Evolutionary conservation across 1,140 invertebrate genomes (phyloP).

Genomic region (Ruditapes philippinarum): DNA sequence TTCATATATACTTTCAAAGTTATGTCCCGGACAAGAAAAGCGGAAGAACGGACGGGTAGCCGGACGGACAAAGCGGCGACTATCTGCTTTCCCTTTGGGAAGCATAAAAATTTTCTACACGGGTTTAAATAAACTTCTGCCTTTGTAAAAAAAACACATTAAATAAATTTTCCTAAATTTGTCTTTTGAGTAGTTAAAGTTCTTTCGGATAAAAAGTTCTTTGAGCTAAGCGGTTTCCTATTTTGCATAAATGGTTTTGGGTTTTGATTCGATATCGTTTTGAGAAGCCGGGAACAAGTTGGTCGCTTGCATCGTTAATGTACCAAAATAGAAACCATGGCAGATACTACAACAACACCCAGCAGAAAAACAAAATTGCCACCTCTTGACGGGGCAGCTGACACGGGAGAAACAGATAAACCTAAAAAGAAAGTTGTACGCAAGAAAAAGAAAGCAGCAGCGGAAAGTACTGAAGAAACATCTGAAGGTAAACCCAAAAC

Average conservation of each 20-base stretch:
- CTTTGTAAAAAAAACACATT: too few relatives aligned
- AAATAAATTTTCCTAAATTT: too few relatives aligned
- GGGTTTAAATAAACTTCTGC: too few relatives aligned
- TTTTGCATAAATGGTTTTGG: background rate
- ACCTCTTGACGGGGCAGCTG: constrained; percentile 62
- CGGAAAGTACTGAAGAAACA: constrained; percentile 44
- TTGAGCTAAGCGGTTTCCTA: background rate
- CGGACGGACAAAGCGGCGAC: too few relatives aligned
- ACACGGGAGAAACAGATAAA: constrained; percentile 52
- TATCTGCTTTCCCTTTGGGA: too few relatives aligned
- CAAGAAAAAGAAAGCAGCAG: constrained; percentile 76
- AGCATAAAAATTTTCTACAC: too few relatives aligned
- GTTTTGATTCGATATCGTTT: too few relatives aligned
- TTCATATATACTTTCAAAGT: too few relatives aligned
- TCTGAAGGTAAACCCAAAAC: constrained; percentile 52
- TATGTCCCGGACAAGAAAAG: too few relatives aligned
- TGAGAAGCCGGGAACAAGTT: background rate
- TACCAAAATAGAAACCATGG: constrained; percentile 72
- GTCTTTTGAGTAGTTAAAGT: background rate
- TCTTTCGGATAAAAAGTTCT: background rate
- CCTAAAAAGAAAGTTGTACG: constrained; percentile 73
- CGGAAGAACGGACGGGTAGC: too few relatives aligned
- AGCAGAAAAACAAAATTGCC: constrained; percentile 68
- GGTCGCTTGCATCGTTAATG: constrained; percentile 19
- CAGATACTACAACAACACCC: constrained; percentile 58